Evolutionary conservation across 2,888 invertebrate species (phyloP).

Genomic region (Mesorhabditis spiculigera): DNA sequence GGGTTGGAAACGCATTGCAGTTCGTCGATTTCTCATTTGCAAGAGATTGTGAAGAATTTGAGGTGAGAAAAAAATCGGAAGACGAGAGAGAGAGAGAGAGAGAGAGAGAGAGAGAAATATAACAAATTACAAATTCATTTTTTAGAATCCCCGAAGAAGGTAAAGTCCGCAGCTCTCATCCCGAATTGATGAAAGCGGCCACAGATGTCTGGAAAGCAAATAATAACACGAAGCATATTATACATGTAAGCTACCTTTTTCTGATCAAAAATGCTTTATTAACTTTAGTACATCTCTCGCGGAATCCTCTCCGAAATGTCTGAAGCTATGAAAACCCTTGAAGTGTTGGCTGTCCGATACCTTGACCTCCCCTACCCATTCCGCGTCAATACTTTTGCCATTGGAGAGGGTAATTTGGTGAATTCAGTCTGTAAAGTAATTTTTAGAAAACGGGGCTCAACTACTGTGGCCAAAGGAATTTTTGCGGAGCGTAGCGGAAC

Average conservation of each 20-base stretch:
- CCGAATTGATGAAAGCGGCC: not conserved
- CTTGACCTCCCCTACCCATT: not conserved
- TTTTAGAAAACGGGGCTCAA: not conserved
- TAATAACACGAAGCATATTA: not conserved
- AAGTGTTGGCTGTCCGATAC: not conserved
- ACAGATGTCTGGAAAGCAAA: not conserved
- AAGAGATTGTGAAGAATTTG: not conserved
- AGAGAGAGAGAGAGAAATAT: no score
- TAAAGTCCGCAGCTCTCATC: not conserved
- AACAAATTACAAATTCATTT: not conserved
- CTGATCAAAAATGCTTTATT: not conserved
- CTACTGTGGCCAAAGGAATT: not conserved
- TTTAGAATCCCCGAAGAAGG: not conserved
- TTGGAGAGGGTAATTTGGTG: not conserved
- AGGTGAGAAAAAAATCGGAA: no score
- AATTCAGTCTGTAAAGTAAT: not conserved
- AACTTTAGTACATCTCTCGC: not conserved
- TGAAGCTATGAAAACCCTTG: not conserved
- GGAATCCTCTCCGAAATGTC: not conserved
- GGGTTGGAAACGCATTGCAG: not conserved
- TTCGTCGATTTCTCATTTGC: not conserved
- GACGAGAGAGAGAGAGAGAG: no score
- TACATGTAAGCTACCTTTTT: not conserved
- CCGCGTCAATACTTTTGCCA: conserved; percentile 4
- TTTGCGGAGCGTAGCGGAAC: not conserved